Conservation (phyloP, 2,113 vertebrate genomes). For the Tyrannus savana region DNA sequence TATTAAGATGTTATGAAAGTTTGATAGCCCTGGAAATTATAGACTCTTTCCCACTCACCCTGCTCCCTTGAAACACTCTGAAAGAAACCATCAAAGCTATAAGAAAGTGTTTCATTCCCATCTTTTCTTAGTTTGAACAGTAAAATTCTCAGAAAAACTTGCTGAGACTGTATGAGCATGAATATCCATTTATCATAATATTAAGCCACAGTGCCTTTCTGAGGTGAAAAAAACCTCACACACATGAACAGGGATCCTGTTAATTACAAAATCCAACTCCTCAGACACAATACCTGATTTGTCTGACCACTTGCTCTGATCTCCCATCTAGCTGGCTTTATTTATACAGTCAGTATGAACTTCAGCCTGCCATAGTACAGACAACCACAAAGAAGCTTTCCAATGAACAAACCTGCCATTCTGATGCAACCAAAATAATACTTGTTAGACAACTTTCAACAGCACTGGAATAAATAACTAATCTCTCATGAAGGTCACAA, state of each 20-base stretch:
- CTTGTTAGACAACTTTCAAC: neutral
- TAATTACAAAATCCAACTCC: neutral
- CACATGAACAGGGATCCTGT: neutral
- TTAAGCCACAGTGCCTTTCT: neutral
- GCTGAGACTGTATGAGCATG: accelerated
- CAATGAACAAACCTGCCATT: neutral
- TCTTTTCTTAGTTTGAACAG: neutral
- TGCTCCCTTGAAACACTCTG: neutral
- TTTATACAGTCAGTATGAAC: neutral
- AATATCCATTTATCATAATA: neutral
- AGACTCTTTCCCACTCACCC: neutral
- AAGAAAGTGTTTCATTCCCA: neutral
- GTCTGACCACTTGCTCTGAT: neutral
- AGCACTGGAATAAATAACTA: neutral
- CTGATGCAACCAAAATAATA: neutral
- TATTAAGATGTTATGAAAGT: neutral
- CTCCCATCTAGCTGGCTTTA: neutral
- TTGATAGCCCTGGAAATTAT: neutral
- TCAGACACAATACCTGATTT: neutral
- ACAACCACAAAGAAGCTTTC: neutral
- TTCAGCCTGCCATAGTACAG: neutral
- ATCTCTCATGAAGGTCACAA: neutral
- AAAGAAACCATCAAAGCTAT: neutral
- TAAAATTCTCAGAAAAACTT: neutral
- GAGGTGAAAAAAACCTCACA: neutral